Percentiles rank a stretch among this genome's conserved stretches.
Evolutionary conservation across 2,797 vertebrate species (phyloP).

Genomic region (Dallia pectoralis): DNA sequence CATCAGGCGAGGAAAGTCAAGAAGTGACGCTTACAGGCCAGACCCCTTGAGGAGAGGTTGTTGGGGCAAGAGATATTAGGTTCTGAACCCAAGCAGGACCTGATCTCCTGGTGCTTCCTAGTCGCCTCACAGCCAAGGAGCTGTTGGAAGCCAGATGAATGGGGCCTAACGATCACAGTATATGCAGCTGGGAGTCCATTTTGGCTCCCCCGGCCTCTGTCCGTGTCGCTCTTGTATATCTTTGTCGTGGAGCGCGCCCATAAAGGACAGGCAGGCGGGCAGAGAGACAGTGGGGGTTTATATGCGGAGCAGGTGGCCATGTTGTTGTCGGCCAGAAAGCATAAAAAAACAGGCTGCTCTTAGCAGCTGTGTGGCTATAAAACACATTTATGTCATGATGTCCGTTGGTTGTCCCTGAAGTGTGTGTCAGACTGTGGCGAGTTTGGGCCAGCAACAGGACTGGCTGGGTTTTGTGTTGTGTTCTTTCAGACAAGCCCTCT

Average conservation of each 20-base stretch:
- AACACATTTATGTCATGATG: slow-evolving; percentile 78
- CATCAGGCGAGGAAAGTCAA: slow-evolving; percentile 70
- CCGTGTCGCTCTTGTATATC: slow-evolving; percentile 56
- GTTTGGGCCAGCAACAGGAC: slow-evolving; percentile 34
- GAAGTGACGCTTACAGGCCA: slow-evolving; percentile 52
- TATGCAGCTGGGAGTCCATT: slow-evolving; percentile 49
- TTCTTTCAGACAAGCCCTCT: not conserved
- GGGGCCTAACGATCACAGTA: slow-evolving; percentile 53
- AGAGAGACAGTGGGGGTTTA: slow-evolving; percentile 59
- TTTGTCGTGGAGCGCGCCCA: slow-evolving; percentile 57
- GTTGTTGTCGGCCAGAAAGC: slow-evolving; percentile 69
- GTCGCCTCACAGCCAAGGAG: slow-evolving; percentile 37
- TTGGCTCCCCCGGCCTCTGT: slow-evolving; percentile 23
- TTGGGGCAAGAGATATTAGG: slow-evolving; percentile 52
- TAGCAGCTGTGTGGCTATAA: slow-evolving; percentile 76
- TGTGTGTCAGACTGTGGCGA: slow-evolving; percentile 50
- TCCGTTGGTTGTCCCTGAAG: slow-evolving; percentile 65
- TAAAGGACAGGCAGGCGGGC: slow-evolving; percentile 59
- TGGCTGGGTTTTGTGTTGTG: not conserved
- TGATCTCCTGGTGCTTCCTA: slow-evolving; percentile 28
- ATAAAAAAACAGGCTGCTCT: slow-evolving; percentile 66
- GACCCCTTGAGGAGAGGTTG: slow-evolving; percentile 28
- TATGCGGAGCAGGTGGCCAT: slow-evolving; percentile 73
- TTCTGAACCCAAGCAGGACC: slow-evolving; percentile 50
- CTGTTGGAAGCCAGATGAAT: slow-evolving; percentile 49